Conservation (phyloP, 2,888 invertebrate genomes). For the Heliconius hortense region DNA sequence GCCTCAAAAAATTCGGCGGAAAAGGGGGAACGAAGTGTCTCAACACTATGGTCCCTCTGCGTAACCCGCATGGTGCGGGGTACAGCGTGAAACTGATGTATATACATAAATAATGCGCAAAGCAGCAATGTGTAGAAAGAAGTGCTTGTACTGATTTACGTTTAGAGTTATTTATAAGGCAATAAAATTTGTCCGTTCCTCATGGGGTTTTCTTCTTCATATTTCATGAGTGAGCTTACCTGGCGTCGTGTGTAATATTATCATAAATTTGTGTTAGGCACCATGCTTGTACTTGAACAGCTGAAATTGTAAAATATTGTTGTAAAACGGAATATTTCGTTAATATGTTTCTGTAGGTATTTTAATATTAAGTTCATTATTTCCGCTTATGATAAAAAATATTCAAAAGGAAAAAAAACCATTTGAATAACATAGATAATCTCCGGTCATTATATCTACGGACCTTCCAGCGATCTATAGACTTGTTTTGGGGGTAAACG, state of each 20-base stretch:
- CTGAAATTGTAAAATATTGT: constrained; percentile 37
- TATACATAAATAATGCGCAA: constrained; percentile 7
- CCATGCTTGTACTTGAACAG: constrained; percentile 34
- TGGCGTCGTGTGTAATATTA: constrained; percentile 28
- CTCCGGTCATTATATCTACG: too few species aligned
- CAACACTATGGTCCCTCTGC: too few species aligned
- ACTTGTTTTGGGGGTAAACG: too few species aligned
- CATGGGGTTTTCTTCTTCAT: constrained; percentile 39
- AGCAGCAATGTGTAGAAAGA: constrained; percentile 32
- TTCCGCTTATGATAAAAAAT: too few species aligned
- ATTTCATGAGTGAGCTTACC: constrained; percentile 41
- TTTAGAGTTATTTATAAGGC: constrained; percentile 40
- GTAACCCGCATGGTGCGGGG: too few species aligned
- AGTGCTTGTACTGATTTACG: constrained; percentile 39
- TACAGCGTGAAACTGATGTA: too few species aligned
- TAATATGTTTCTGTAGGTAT: background rate
- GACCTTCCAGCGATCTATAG: too few species aligned
- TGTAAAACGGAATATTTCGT: background rate
- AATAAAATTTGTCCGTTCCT: constrained; percentile 42
- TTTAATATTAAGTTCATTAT: background rate
- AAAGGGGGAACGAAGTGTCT: too few species aligned
- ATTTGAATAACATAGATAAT: too few species aligned
- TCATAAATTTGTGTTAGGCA: constrained; percentile 38
- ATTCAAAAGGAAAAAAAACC: too few species aligned
- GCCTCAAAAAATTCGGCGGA: too few species aligned